phyloP scores from a whole-genome alignment of 2,888 invertebrate genomes.

The Drosophila robusta region DNA sequence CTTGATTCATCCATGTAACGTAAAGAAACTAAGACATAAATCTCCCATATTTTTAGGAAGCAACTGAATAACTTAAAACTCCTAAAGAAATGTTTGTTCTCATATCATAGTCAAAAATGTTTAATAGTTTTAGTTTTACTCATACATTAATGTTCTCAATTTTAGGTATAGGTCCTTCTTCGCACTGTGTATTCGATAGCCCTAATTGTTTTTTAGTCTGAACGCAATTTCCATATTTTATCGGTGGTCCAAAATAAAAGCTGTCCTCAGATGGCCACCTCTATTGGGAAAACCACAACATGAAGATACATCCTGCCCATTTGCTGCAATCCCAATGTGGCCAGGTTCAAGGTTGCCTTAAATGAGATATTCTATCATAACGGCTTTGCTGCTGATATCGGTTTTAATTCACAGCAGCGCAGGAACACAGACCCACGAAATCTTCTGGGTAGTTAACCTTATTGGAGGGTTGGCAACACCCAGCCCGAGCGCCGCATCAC shows the following conservation, averaged over 20 bases:
- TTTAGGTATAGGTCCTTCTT: not conserved
- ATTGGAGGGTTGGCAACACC: slow-evolving; percentile 6
- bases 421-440: not conserved
- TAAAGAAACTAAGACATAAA: not conserved
- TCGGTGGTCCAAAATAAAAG: not conserved
- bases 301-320: not conserved
- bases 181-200: slow-evolving; percentile 2
- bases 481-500: slow-evolving; percentile 13
- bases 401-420: not conserved
- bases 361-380: slow-evolving; percentile 18
- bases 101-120: not conserved
- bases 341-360: slow-evolving; percentile 4
- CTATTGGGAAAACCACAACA: not conserved
- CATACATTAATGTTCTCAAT: not conserved
- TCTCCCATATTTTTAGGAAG: not conserved
- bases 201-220: slow-evolving; percentile 21
- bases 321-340: too few relatives aligned
- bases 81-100: not conserved
- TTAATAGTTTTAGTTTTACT: not conserved
- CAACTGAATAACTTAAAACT: not conserved
- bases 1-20: not conserved
- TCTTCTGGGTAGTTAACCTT: slow-evolving; percentile 25
- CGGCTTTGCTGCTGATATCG: slow-evolving; percentile 11
- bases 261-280: slow-evolving; percentile 3
- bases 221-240: slow-evolving; percentile 17